Percentiles rank a stretch among this genome's conserved stretches.
These are phyloP conservation scores for Acinonyx jubatus DNA, from an alignment of 2,113 vertebrate species.

Conservation along the genomic window DNA sequence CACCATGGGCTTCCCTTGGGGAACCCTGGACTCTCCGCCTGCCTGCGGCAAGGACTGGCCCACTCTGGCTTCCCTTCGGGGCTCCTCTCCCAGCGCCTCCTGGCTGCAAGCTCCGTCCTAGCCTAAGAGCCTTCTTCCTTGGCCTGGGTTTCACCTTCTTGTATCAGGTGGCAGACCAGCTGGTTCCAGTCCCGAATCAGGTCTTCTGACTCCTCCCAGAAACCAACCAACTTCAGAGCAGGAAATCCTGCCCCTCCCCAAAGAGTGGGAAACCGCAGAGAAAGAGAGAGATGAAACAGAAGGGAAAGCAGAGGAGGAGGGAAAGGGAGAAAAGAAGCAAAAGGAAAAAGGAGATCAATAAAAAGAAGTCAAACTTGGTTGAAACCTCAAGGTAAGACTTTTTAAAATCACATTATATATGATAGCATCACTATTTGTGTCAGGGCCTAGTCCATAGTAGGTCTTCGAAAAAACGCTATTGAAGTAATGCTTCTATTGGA, in stretches of 20 bases:
- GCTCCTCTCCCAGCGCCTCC: not conserved
- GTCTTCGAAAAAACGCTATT: not conserved
- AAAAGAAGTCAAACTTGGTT: constrained; percentile 38
- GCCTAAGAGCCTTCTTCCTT: not conserved
- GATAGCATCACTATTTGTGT: not conserved
- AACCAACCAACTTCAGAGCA: constrained; percentile 67
- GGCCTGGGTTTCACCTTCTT: constrained; percentile 43
- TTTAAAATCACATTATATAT: constrained; percentile 10
- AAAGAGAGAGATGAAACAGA: constrained; percentile 67
- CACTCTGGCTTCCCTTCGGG: not conserved
- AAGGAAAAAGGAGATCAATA: constrained; percentile 3
- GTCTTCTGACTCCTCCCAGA: constrained; percentile 76
- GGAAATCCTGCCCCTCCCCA: constrained; percentile 74
- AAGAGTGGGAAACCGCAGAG: constrained; percentile 68
- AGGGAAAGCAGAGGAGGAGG: constrained; percentile 53
- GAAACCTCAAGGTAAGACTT: constrained; percentile 71
- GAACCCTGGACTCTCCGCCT: not conserved
- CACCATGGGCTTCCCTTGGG: not conserved
- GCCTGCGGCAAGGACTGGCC: not conserved
- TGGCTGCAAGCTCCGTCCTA: not conserved
- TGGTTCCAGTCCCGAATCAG: constrained; percentile 59
- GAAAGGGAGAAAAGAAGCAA: constrained; percentile 50
- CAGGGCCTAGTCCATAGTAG: not conserved
- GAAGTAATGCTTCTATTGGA: constrained; percentile 18
- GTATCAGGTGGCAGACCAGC: constrained; percentile 71